Percentiles rank a stretch among this genome's conserved stretches.
These are phyloP conservation scores for Steinernema feltiae DNA, from an alignment of 1,140 invertebrate species.

Conservation along the genomic window DNA sequence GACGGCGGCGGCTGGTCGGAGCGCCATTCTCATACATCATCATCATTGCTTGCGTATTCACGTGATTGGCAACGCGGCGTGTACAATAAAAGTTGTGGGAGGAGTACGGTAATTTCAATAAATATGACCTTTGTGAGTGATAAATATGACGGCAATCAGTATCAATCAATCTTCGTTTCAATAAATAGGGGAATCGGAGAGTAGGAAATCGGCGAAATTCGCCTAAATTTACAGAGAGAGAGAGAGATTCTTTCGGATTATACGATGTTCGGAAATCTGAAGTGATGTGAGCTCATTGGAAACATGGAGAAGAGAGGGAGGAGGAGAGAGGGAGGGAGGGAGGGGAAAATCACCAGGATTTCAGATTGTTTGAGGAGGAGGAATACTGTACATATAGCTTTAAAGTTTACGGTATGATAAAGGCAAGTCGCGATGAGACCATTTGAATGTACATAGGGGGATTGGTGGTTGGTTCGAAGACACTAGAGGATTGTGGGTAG, in stretches of 20 bases:
- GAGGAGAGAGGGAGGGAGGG: background rate
- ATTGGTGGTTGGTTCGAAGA: background rate
- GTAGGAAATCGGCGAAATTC: background rate
- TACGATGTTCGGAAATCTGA: background rate
- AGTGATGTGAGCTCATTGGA: constrained; percentile 15
- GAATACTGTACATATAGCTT: background rate
- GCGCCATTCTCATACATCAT: no score
- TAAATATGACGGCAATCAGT: background rate
- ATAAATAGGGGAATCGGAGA: background rate
- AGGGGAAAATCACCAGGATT: constrained; percentile 8
- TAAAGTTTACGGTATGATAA: background rate
- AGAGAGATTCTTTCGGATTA: background rate
- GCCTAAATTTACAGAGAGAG: background rate
- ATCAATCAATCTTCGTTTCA: background rate
- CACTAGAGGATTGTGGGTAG: background rate
- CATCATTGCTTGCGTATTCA: background rate
- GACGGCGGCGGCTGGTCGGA: background rate
- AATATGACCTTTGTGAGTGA: background rate
- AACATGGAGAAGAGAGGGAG: background rate
- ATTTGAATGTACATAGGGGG: background rate
- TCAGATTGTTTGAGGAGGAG: background rate
- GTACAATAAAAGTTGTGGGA: background rate
- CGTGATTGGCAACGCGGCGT: background rate
- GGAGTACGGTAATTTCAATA: background rate
- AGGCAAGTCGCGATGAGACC: constrained; percentile 10